Conservation (phyloP, 2,113 vertebrate genomes). For the Brachyistius frenatus region DNA sequence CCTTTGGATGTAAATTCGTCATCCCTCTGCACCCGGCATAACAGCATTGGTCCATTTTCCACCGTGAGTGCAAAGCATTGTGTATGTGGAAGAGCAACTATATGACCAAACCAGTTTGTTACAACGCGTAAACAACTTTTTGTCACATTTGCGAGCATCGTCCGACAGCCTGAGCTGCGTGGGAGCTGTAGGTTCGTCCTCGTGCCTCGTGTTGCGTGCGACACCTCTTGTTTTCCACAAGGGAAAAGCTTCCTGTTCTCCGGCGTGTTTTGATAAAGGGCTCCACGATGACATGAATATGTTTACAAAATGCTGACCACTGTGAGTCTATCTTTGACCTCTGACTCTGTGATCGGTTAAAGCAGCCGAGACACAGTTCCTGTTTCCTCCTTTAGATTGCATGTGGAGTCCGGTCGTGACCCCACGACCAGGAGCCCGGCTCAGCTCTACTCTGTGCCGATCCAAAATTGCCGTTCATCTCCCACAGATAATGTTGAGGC, state of each 20-base stretch:
- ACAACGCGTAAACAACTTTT: background rate
- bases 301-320: constrained; percentile 74
- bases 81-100: background rate
- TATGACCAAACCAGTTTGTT: constrained; percentile 3
- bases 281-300: constrained; percentile 48
- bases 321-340: constrained; percentile 63
- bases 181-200: constrained; percentile 4
- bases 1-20: constrained; percentile 95
- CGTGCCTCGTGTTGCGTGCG: constrained; percentile 50
- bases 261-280: constrained; percentile 65
- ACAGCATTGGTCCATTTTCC: background rate
- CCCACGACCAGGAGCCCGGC: constrained; percentile 12
- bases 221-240: constrained; percentile 55
- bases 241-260: constrained; percentile 64
- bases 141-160: background rate
- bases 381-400: constrained; percentile 67
- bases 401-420: constrained; percentile 23
- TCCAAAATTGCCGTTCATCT: constrained; percentile 8
- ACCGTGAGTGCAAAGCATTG: background rate
- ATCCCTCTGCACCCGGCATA: constrained; percentile 92
- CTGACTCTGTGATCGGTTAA: constrained; percentile 49
- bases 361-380: constrained; percentile 55
- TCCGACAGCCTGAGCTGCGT: background rate
- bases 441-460: constrained; percentile 31
- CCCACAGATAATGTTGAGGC: background rate